phyloP scores from a whole-genome alignment of 2,113 vertebrate species.

The Sylvietta virens region DNA sequence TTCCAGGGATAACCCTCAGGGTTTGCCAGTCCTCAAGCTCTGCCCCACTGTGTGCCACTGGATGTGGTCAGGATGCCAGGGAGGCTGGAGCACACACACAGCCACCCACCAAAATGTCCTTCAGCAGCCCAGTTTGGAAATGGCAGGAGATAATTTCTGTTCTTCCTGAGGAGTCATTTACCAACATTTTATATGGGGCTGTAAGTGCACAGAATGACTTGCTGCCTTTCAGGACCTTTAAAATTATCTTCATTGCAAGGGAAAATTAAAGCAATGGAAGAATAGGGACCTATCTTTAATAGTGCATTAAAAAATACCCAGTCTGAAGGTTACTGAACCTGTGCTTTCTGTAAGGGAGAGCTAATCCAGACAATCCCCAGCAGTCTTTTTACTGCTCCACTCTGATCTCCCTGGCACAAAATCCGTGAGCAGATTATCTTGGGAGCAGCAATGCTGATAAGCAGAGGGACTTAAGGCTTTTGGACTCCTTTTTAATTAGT shows the following conservation, averaged over 20 bases:
- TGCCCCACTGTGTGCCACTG: background rate
- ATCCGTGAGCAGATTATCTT: constrained; percentile 62
- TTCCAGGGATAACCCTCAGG: background rate
- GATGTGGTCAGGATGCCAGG: fast-evolving
- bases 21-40: background rate
- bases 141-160: background rate
- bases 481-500: constrained; percentile 61
- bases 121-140: background rate
- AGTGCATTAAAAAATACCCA: constrained; percentile 13
- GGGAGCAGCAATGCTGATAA: constrained; percentile 56
- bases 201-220: constrained; percentile 5
- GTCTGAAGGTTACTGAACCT: constrained; percentile 55
- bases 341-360: constrained; percentile 52
- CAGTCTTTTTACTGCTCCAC: constrained; percentile 46
- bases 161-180: constrained; percentile 21
- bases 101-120: background rate
- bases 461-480: constrained; percentile 34
- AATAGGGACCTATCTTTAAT: constrained; percentile 31
- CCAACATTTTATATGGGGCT: constrained; percentile 13
- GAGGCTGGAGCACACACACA: background rate
- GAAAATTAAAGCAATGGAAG: constrained; percentile 47
- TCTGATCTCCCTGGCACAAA: constrained; percentile 59
- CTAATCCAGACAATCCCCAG: constrained; percentile 61
- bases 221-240: constrained; percentile 47
- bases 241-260: constrained; percentile 21